Percentiles rank a stretch among this genome's conserved stretches.
These are phyloP conservation scores for Tragelaphus eurycerus DNA, from an alignment of 2,797 vertebrate genomes.

Conservation along the genomic window DNA sequence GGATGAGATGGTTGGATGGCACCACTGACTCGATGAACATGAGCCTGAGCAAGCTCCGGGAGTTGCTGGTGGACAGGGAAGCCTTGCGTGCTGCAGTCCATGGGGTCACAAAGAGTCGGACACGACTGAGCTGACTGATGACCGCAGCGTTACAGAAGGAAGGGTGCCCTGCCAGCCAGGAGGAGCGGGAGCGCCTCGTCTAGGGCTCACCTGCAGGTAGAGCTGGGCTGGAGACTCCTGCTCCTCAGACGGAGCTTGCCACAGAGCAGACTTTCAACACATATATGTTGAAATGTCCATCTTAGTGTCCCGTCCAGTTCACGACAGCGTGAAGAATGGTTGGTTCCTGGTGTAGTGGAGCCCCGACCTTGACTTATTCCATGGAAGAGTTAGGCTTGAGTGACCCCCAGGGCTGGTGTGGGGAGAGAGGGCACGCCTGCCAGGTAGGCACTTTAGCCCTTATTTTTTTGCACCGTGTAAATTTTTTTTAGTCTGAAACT, in stretches of 20 bases:
- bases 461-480: neutral
- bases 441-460: neutral
- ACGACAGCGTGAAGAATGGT: neutral
- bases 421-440: neutral
- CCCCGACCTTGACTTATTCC: neutral
- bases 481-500: neutral
- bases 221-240: neutral
- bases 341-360: neutral
- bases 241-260: neutral
- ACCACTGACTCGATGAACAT: neutral
- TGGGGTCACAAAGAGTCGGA: neutral
- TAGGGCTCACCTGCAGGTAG: neutral
- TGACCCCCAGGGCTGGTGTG: rapidly evolving
- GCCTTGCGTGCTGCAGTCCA: neutral
- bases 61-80: neutral
- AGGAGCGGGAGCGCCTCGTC: neutral
- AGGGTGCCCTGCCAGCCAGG: rapidly evolving
- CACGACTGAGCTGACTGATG: neutral
- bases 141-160: neutral
- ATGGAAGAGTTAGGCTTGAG: neutral
- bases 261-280: neutral
- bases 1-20: neutral
- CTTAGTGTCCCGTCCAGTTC: neutral
- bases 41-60: rapidly evolving
- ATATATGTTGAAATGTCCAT: neutral